A percentile compares a stretch with the other conserved stretches of the same genome.
Evolutionary conservation across 2,113 vertebrate genomes (phyloP).

Genomic region (Taxidea taxus): DNA sequence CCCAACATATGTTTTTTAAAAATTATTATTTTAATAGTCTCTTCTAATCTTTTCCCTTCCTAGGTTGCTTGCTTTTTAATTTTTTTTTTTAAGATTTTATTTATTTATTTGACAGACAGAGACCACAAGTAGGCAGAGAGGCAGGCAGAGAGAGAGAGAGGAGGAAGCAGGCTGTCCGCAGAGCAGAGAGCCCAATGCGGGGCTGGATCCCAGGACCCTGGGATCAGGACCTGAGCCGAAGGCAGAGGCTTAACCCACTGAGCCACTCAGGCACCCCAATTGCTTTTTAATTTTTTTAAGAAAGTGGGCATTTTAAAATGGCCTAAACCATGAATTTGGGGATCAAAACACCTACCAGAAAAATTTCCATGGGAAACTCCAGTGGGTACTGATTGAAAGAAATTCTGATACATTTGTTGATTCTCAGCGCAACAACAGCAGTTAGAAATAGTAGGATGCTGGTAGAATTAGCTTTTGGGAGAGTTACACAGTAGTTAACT

Average conservation of each 20-base stretch:
- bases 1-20: not conserved
- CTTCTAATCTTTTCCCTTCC: not conserved
- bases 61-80: not conserved
- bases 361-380: conserved; percentile 81
- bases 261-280: too few species aligned
- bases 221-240: too few species aligned
- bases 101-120: too few species aligned
- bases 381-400: conserved; percentile 68
- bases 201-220: too few species aligned
- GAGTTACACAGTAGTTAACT: conserved; percentile 72
- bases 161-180: too few species aligned
- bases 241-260: too few species aligned
- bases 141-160: too few species aligned
- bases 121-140: too few species aligned
- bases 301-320: not conserved
- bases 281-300: not conserved
- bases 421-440: conserved; percentile 52
- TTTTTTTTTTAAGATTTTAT: too few species aligned
- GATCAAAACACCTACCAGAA: conserved; percentile 76
- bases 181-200: too few species aligned
- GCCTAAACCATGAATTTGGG: not conserved
- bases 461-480: conserved; percentile 80
- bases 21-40: not conserved
- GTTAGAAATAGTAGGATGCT: conserved; percentile 80
- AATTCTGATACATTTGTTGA: conserved; percentile 73